phyloP scores from a whole-genome alignment of 2,888 invertebrate species.

The Deroplatys truncata region DNA sequence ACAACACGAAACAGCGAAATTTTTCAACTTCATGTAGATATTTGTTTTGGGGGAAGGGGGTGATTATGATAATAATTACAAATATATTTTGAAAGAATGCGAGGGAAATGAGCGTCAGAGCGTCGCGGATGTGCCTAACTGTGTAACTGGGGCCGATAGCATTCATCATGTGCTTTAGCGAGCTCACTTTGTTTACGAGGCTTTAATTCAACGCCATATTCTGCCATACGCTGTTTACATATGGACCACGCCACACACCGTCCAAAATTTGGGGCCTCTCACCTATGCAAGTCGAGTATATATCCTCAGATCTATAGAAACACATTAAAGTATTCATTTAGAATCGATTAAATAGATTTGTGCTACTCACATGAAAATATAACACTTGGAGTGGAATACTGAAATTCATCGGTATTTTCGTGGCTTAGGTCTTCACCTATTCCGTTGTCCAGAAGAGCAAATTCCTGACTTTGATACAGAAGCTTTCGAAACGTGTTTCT shows the following conservation, averaged over 20 bases:
- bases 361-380: too few relatives aligned
- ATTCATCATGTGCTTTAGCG: neutral
- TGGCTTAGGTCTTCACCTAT: too few relatives aligned
- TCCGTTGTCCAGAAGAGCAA: too few relatives aligned
- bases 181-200: neutral
- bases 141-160: neutral
- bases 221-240: neutral
- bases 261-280: neutral
- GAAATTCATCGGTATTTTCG: too few relatives aligned
- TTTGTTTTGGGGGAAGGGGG: neutral
- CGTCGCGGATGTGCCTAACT: neutral
- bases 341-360: too few relatives aligned
- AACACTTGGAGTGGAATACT: too few relatives aligned
- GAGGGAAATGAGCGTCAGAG: neutral
- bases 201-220: neutral
- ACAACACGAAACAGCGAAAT: neutral
- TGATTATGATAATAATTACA: neutral
- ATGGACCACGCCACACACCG: neutral
- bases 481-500: too few relatives aligned
- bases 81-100: neutral
- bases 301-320: too few relatives aligned
- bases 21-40: neutral
- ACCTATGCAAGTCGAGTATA: too few relatives aligned
- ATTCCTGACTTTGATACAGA: too few relatives aligned
- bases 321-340: too few relatives aligned